Evolutionary conservation across 2,113 vertebrate genomes (phyloP).

Genomic region (Xiphophorus maculatus): DNA sequence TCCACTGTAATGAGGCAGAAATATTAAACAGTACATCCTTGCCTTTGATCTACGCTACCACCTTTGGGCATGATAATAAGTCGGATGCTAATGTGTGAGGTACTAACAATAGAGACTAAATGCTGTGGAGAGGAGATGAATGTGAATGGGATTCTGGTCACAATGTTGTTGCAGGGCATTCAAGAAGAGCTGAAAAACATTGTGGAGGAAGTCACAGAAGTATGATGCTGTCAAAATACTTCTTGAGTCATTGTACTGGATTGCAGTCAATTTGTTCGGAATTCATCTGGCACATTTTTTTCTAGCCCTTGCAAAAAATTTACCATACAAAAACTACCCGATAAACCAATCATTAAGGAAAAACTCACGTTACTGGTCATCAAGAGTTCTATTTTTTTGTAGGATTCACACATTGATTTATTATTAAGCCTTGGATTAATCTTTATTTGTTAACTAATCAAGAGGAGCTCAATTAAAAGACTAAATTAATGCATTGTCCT

Average conservation of each 20-base stretch:
- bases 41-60: slow-evolving; percentile 74
- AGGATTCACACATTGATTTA: slow-evolving; percentile 36
- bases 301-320: too few species aligned
- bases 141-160: slow-evolving; percentile 36
- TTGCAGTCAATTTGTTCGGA: too few species aligned
- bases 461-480: slow-evolving; percentile 3
- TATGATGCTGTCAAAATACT: neutral
- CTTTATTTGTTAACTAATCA: slow-evolving; percentile 34
- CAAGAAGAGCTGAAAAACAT: slow-evolving; percentile 8
- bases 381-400: slow-evolving; percentile 6
- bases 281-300: too few species aligned
- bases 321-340: too few species aligned
- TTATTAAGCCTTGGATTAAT: slow-evolving; percentile 29
- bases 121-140: slow-evolving; percentile 35
- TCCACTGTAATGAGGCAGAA: slow-evolving; percentile 73
- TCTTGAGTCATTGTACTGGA: slow-evolving; percentile 14
- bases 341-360: neutral
- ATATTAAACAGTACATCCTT: slow-evolving; percentile 75
- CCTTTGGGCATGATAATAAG: slow-evolving; percentile 77
- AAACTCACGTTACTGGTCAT: slow-evolving; percentile 6
- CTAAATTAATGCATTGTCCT: slow-evolving; percentile 30
- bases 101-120: slow-evolving; percentile 62
- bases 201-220: slow-evolving; percentile 9
- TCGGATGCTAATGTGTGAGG: slow-evolving; percentile 65
- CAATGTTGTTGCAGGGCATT: slow-evolving; percentile 6